phyloP scores from a whole-genome alignment of 2,113 vertebrate species.

The Prolemur simus region DNA sequence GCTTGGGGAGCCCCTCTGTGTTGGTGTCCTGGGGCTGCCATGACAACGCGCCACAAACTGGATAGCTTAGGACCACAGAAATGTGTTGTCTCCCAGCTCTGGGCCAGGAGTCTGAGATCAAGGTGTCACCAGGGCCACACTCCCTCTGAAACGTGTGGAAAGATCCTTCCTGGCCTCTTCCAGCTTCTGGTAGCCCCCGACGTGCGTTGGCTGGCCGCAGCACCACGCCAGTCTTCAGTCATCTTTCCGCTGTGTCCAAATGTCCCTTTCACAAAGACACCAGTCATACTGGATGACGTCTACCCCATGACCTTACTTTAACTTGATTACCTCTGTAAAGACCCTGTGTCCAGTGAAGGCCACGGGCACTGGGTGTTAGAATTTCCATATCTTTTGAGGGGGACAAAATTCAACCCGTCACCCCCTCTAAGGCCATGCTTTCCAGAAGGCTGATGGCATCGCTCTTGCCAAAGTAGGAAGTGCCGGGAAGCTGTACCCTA shows the following conservation, averaged over 20 bases:
- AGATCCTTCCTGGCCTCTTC: not conserved
- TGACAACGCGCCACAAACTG: too few species aligned
- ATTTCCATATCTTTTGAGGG: not conserved
- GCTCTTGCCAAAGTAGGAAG: not conserved
- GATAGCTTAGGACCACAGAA: too few species aligned
- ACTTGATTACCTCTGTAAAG: not conserved
- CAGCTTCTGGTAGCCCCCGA: too few species aligned
- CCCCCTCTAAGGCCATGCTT: not conserved
- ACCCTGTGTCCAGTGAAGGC: not conserved
- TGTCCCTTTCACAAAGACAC: not conserved
- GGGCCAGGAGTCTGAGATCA: too few species aligned
- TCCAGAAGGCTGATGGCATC: not conserved
- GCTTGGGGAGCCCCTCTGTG: not conserved
- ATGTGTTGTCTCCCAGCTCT: not conserved
- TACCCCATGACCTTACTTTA: not conserved
- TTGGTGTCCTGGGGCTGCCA: too few species aligned
- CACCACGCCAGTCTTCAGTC: fast-evolving
- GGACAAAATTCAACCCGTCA: not conserved
- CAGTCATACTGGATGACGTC: too few species aligned
- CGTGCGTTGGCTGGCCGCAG: too few species aligned
- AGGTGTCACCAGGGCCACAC: not conserved
- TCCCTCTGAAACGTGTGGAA: too few species aligned
- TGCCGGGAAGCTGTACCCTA: not conserved
- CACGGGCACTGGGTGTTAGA: too few species aligned
- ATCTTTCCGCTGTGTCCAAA: not conserved